Base-by-base conservation (phyloP, 2,113 vertebrate species). In the Laticauda colubrina region DNA sequence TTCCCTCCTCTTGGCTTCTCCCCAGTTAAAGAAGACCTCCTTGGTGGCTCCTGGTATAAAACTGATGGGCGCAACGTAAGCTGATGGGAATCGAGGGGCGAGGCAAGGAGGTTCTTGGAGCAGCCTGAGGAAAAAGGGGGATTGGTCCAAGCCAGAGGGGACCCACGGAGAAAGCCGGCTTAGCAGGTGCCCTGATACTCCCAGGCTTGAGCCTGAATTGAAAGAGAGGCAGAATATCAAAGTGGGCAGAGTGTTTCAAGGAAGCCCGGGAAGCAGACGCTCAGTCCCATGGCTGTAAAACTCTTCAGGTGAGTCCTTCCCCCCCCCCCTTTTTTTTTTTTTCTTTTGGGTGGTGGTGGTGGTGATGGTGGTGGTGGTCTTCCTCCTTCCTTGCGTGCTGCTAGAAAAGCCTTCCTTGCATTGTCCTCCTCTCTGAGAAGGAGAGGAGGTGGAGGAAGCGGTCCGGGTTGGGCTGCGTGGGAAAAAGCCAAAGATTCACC, bases 161-260 rank as follows among this genome's bases (percentile, higher is more conserved):
- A 85, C 51, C 93, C 93, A 39, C 61, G 4, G 39, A 75, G 39
- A 54, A 45, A 55, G 93, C 87, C 21, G 90, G 34, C 48, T 87
- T 69, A 55, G 88, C 93, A 94, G 93, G 93, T 92, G 93, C 91
- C 91, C 75, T 55, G n/a, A n/a, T 89, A 51, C 43, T n/a, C 69
- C 69, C 90, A 61, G 55, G 87, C 51, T 56, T 55, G 34, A 86
- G 93, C 87, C 34, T 54, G 64, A 29, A 51, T 53, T 45, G 18
- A 26, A 91, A 57, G 69, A 89, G n/a, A 51, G 85, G 34, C 56
- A 39, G 54, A 51, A n/a, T 29, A 4, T 26, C 21, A 21, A 11
- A 51, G 85, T 24, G 53, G 43, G n/a, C 81, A 75, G 91, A 57
- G 87, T 6, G 88, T 57, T 45, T 34, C 90, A 20, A 23, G 88